Conservation (phyloP, 2,797 vertebrate species). For the Distichodus sexfasciatus region DNA sequence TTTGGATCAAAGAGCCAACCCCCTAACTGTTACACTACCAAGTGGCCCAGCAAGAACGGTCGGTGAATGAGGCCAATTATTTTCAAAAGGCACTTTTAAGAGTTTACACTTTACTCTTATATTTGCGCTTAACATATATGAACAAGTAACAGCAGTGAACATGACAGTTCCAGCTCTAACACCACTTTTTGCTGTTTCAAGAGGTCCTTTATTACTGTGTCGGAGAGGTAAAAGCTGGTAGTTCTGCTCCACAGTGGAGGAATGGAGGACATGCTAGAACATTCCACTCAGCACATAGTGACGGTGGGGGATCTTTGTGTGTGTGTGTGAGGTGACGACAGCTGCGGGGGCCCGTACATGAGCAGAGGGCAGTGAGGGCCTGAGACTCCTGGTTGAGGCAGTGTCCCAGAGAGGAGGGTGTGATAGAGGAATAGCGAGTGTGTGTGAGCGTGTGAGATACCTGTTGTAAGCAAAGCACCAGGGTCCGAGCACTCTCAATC, state of each 20-base stretch:
- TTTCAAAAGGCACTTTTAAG: no score
- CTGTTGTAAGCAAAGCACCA: slow-evolving; percentile 87
- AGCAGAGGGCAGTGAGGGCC: slow-evolving; percentile 1
- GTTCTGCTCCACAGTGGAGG: no score
- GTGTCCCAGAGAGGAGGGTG: slow-evolving; percentile 15
- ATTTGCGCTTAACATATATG: no score
- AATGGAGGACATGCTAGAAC: slow-evolving; percentile 41
- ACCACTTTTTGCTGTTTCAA: background rate
- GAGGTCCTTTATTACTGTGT: background rate
- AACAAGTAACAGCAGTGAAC: no score
- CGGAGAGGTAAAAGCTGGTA: background rate
- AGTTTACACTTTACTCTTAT: no score
- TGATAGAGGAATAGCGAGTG: slow-evolving; percentile 4
- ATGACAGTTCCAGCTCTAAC: no score
- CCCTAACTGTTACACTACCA: no score
- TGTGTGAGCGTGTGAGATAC: slow-evolving; percentile 60
- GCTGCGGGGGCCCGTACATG: slow-evolving; percentile 23
- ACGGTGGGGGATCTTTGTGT: background rate
- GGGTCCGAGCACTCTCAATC: slow-evolving; percentile 79
- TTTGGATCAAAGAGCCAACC: no score
- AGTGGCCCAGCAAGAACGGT: no score
- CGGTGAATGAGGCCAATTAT: no score
- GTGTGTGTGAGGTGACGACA: slow-evolving; percentile 28
- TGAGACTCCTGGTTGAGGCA: slow-evolving; percentile 15
- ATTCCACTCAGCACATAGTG: slow-evolving; percentile 31